phyloP scores from a whole-genome alignment of 2,888 invertebrate genomes.

The Megalurothrips usitatus region DNA sequence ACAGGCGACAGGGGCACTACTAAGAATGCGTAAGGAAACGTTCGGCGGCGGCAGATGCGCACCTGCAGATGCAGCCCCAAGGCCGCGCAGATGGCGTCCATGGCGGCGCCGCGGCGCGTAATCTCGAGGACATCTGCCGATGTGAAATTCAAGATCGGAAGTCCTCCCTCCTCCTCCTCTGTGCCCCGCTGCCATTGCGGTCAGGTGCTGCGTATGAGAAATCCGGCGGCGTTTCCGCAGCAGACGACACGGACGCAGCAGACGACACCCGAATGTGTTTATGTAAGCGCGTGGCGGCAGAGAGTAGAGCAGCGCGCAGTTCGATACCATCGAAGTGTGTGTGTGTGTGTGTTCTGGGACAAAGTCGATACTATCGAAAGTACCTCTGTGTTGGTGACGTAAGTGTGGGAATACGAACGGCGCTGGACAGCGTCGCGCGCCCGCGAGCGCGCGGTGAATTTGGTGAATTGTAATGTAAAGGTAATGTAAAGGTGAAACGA shows the following conservation, averaged over 20 bases:
- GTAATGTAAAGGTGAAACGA: constrained; percentile 6
- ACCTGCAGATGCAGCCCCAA: neutral
- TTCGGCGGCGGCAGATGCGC: no score
- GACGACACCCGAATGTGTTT: no score
- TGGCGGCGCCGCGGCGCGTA: neutral
- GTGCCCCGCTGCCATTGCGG: neutral
- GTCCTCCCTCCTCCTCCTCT: neutral
- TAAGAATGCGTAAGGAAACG: neutral
- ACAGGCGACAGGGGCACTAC: neutral
- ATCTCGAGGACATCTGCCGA: constrained; percentile 4
- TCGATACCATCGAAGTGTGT: no score
- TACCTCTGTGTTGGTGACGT: neutral
- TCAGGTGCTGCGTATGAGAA: no score
- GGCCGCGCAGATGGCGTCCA: neutral
- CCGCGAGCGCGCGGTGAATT: neutral
- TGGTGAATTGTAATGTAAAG: constrained; percentile 25
- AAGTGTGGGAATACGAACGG: neutral
- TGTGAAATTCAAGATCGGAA: constrained; percentile 9
- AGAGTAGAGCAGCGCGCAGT: no score
- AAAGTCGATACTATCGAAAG: neutral
- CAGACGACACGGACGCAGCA: no score
- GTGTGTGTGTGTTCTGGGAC: neutral
- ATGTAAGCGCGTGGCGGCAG: no score
- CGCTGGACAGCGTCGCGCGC: neutral
- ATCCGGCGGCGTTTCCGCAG: no score